These are phyloP conservation scores for Drosophila yooni DNA, from an alignment of 2,888 invertebrate species.

Conservation along the genomic window DNA sequence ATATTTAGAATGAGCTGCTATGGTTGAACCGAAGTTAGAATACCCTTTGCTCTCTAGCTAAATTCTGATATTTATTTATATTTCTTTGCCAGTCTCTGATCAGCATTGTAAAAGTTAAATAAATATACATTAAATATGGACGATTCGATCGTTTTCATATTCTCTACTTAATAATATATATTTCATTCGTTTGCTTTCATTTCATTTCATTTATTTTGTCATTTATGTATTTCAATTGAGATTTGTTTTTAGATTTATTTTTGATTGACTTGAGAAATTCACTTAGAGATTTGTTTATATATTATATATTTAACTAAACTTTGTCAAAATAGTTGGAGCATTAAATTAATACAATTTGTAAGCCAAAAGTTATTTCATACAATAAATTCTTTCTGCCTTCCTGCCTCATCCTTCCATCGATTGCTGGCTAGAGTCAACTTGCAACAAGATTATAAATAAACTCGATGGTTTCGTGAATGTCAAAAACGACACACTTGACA, in stretches of 20 bases:
- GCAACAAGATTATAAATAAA: background rate
- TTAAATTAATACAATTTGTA: background rate
- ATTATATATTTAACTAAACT: background rate
- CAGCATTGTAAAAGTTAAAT: too few species aligned
- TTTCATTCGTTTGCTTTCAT: too few species aligned
- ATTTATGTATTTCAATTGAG: too few species aligned
- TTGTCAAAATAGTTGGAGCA: background rate
- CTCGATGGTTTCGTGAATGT: background rate
- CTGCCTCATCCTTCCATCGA: background rate
- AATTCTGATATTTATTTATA: background rate
- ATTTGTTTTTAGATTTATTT: too few species aligned
- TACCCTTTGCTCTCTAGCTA: constrained; percentile 3
- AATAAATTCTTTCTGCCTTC: too few species aligned
- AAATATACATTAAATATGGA: too few species aligned
- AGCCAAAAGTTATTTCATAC: background rate
- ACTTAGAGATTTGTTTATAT: background rate
- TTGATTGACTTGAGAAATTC: background rate
- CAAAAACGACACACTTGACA: background rate
- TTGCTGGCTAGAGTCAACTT: background rate
- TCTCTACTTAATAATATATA: too few species aligned
- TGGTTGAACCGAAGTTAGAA: background rate
- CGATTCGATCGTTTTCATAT: too few species aligned
- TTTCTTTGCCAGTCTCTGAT: background rate
- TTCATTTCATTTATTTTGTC: too few species aligned
- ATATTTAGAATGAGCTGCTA: background rate